Conservation (phyloP, 2,113 vertebrate species). For the Anser brachyrhynchus region DNA sequence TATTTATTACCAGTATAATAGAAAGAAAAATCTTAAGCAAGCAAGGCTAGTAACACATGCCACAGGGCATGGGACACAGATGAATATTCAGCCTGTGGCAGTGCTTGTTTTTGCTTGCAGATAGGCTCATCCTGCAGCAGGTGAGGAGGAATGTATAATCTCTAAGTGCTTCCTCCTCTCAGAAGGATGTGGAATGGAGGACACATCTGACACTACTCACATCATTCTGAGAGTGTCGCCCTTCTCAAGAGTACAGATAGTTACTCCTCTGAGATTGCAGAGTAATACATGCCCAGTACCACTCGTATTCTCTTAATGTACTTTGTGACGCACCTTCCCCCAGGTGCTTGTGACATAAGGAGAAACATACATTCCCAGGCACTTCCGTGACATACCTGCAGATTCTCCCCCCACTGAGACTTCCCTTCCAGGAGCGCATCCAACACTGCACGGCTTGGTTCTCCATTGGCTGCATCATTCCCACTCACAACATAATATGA, state of each 20-base stretch:
- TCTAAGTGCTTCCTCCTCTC: not conserved
- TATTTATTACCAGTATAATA: not conserved
- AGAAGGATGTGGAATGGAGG: not conserved
- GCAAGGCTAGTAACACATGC: not conserved
- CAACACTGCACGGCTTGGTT: conserved; percentile 90
- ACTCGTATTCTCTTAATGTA: not conserved
- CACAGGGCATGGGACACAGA: not conserved
- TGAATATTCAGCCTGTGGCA: not conserved
- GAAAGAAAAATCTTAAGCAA: not conserved
- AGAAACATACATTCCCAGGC: not conserved
- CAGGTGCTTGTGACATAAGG: not conserved
- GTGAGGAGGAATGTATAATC: not conserved
- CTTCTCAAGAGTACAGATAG: not conserved
- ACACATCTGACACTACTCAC: not conserved
- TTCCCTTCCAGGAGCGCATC: conserved; percentile 95
- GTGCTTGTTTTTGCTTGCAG: not conserved
- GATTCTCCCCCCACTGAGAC: conserved; percentile 96
- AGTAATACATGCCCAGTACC: not conserved
- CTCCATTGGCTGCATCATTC: conserved; percentile 87
- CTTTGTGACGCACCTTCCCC: not conserved
- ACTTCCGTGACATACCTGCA: conserved; percentile 84
- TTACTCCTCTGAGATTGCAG: not conserved
- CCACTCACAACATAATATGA: conserved; percentile 97
- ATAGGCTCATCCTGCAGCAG: not conserved
- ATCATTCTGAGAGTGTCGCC: not conserved